Base-by-base conservation (phyloP, 2,888 invertebrate genomes). In the Cosmia trapezina region DNA sequence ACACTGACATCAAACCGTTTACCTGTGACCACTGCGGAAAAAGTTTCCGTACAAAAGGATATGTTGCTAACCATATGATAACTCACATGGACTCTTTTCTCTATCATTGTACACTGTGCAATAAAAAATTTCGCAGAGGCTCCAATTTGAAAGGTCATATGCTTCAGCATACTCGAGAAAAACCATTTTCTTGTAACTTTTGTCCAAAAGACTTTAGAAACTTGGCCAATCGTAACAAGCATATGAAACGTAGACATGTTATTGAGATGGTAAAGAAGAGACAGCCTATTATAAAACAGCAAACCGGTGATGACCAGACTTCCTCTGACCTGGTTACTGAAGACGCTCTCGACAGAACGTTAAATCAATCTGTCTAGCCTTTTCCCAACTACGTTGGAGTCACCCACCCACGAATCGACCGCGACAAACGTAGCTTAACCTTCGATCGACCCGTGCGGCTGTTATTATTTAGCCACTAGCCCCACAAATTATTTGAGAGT, bases 211-310 rank as follows among this genome's bases (percentile, higher is more conserved):
- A 97, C 85, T 98, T 98, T 85, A 97, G 97, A 0, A 97, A 97
- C 90, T 97, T 97, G 97, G 97, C 97, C 1, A 98, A 98, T 92
- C 98, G 97, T 86, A 98, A 98, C 87, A 98, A 98, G 86, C 98
- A 98, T 87, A 97, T 98, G 97, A 98, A 97, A 91, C 93, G 97
- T 22, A 94, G 97, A 28, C 98, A 98, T 84, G 97, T 97, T 33
- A 96, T 87, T 67, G 90, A 93, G 54, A 90, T 90, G 85, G 85
- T 91, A 0, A 93, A 90, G 69, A 93, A 87, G 80, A 37, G 6
- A 37, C 37, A 37, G 37, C 37, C 37, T 37, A 37, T 37, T 37
- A 37, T 37, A 37, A 37, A 37, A 37, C 37, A 37, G 37, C 6
- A 37, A 37, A 37, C 6, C 2, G 12, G 7, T 28, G 60, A 22